phyloP scores from a whole-genome alignment of 2,113 vertebrate genomes.

The Pitta sordida region DNA sequence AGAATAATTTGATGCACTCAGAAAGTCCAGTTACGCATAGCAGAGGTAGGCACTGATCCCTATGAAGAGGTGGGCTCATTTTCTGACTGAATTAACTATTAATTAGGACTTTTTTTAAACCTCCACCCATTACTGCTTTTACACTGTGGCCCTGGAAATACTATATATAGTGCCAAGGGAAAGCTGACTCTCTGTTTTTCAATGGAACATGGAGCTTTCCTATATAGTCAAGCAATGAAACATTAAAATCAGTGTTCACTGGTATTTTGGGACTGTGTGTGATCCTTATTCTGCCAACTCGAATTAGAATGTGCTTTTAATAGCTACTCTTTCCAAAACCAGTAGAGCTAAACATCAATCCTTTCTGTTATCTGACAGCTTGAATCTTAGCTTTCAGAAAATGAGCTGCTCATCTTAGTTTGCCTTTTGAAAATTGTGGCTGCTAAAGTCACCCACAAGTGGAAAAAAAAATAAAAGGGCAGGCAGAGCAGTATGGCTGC shows the following conservation, averaged over 20 bases:
- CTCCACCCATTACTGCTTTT: background rate
- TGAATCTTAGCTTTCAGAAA: background rate
- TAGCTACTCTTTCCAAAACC: slow-evolving; percentile 25
- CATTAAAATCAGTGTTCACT: slow-evolving; percentile 14
- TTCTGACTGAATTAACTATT: background rate
- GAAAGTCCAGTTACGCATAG: background rate
- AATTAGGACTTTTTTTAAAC: background rate
- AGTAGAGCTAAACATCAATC: background rate
- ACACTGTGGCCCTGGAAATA: background rate
- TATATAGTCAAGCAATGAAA: slow-evolving; percentile 2
- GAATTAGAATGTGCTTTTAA: slow-evolving; percentile 42
- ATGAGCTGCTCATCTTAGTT: background rate
- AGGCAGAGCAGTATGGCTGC: background rate
- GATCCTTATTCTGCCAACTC: slow-evolving; percentile 42
- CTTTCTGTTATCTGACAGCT: slow-evolving; percentile 29
- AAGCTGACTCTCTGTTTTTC: slow-evolving; percentile 26
- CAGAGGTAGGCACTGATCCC: background rate
- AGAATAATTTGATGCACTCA: background rate
- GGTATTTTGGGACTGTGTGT: slow-evolving; percentile 25
- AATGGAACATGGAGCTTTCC: background rate
- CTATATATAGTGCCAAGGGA: background rate
- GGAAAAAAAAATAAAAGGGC: background rate
- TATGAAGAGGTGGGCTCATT: background rate
- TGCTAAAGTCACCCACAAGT: background rate
- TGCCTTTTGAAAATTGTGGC: background rate